phyloP scores from a whole-genome alignment of 2,888 invertebrate genomes.

The Trissolcus japonicus region DNA sequence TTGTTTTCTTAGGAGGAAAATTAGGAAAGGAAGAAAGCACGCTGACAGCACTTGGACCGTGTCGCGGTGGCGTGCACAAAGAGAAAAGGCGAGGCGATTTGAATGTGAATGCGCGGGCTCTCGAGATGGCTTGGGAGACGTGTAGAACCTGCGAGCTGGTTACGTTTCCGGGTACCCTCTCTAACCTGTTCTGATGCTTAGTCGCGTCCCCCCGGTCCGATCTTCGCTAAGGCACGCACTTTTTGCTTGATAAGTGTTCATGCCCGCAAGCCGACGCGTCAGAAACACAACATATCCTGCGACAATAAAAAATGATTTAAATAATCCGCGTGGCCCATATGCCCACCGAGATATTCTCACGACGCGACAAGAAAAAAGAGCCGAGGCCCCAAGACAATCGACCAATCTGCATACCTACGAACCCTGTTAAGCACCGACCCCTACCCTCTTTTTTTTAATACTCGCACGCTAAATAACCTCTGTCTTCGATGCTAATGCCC shows the following conservation, averaged over 20 bases:
- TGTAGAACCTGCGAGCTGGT: constrained; percentile 62
- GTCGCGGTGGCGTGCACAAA: constrained; percentile 60
- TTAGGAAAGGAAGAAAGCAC: constrained; percentile 60
- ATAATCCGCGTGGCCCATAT: constrained; percentile 75
- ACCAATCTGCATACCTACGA: constrained; percentile 67
- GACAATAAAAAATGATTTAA: constrained; percentile 74
- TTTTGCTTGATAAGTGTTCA: constrained; percentile 51
- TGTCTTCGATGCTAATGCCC: constrained; percentile 48
- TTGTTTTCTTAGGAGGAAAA: constrained; percentile 68
- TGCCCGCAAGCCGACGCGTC: constrained; percentile 64
- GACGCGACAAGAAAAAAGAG: constrained; percentile 61
- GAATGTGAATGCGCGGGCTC: constrained; percentile 65
- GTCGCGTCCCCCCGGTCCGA: constrained; percentile 13
- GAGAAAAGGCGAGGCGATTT: constrained; percentile 62
- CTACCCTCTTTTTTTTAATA: constrained; percentile 23
- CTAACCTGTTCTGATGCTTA: constrained; percentile 58
- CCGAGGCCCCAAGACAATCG: constrained; percentile 65
- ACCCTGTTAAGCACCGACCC: constrained; percentile 42
- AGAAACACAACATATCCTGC: constrained; percentile 67
- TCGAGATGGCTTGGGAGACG: constrained; percentile 64
- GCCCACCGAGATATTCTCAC: constrained; percentile 71
- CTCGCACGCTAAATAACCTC: constrained; percentile 59
- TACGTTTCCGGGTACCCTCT: constrained; percentile 53
- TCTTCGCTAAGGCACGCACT: constrained; percentile 14
- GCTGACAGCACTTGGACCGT: constrained; percentile 50